Evolutionary conservation across 2,888 invertebrate species (phyloP), one percentile per base, ranked within the genome.

Genomic region (Pseudanteris insignis): DNA sequence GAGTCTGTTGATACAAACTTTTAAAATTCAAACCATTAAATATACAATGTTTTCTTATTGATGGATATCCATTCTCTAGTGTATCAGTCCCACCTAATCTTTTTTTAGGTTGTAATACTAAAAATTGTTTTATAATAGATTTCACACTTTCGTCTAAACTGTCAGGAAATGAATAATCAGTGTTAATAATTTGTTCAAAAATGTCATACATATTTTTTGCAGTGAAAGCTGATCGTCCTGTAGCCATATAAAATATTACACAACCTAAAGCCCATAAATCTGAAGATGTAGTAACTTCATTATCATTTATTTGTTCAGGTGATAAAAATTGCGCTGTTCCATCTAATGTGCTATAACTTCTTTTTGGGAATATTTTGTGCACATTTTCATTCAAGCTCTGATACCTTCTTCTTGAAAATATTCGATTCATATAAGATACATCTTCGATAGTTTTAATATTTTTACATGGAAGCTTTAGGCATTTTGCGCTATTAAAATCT

Each of bases 221-320:
- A 1, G 2, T 13, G 12, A 37, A 37, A 2, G n/a, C 5, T n/a
- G 26, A 12, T 9, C 12, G 7, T 8, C 40, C 40, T 6, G 37
- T 37, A 1, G 26, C 12, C 37, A 37, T 37, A 12, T 21, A 24
- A 11, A n/a, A 37, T n/a, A 37, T 37, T 10, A 13, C 9, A 9
- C 37, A 37, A 0, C 37, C 37, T 3, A 37, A 25, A 1, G 37
- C 26, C 37, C 37, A 37, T 2, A 37, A 26, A n/a, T 37, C 37
- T 1, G 12, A 13, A n/a, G n/a, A n/a, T n/a, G n/a, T n/a, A n/a
- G n/a, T n/a, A n/a, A n/a, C n/a, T n/a, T n/a, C n/a, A n/a, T n/a
- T n/a, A n/a, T n/a, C n/a, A n/a, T n/a, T n/a, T n/a, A n/a, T n/a
- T n/a, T n/a, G n/a, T n/a, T n/a, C n/a, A n/a, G n/a, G n/a, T n/a